Conservation (phyloP, 2,888 invertebrate genomes). For the Melanostoma scalare region DNA sequence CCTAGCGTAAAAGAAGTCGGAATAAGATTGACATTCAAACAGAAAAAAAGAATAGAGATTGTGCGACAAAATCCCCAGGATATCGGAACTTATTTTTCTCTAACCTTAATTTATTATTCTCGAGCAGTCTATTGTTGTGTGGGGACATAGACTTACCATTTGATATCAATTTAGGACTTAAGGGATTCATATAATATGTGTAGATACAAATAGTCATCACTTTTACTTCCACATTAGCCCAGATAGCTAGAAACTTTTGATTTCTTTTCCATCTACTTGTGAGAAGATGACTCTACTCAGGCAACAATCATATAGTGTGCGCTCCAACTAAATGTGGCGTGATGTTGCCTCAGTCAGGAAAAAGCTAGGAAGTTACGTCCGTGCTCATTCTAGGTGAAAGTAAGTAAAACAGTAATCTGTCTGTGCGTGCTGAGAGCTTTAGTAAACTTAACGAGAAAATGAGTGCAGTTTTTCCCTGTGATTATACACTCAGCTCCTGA, state of each 20-base stretch:
- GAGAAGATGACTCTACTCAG: slow-evolving; percentile 25
- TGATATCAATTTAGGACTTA: slow-evolving; percentile 61
- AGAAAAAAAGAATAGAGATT: slow-evolving; percentile 13
- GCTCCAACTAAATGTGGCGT: slow-evolving; percentile 6
- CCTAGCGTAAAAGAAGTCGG: slow-evolving; percentile 24
- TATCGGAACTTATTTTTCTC: slow-evolving; percentile 46
- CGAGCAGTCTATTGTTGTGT: slow-evolving; percentile 24
- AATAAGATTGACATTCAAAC: slow-evolving; percentile 51
- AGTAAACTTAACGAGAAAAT: slow-evolving; percentile 53
- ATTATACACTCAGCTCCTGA: slow-evolving; percentile 50
- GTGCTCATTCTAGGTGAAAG: slow-evolving; percentile 38
- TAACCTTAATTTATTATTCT: slow-evolving; percentile 62
- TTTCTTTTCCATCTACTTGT: slow-evolving; percentile 42
- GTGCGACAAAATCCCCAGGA: slow-evolving; percentile 49
- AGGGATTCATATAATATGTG: slow-evolving; percentile 60
- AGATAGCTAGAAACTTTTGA: slow-evolving; percentile 59
- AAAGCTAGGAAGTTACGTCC: slow-evolving; percentile 50
- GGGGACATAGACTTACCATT: slow-evolving; percentile 47
- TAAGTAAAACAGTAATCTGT: slow-evolving; percentile 44
- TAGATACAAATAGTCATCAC: slow-evolving; percentile 64
- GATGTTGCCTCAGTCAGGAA: slow-evolving; percentile 15
- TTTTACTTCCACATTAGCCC: slow-evolving; percentile 65
- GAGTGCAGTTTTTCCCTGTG: slow-evolving; percentile 32
- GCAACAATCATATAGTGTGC: slow-evolving; percentile 28
- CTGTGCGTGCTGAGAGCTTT: slow-evolving; percentile 57